Evolutionary conservation across 2,888 invertebrate species (phyloP).

Genomic region (Chymomyza procnemis): DNA sequence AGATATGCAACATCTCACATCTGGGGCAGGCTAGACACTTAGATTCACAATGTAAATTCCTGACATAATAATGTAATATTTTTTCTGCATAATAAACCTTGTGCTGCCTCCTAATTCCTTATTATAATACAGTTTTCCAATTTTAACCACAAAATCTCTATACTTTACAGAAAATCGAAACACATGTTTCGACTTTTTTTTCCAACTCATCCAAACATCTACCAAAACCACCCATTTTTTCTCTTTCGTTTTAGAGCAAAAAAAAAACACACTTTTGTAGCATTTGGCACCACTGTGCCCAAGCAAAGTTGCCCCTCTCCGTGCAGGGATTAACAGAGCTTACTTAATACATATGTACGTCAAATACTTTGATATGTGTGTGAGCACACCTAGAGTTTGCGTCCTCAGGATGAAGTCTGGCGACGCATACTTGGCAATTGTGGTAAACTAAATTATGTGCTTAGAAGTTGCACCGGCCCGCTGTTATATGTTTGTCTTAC

Average conservation of each 20-base stretch:
- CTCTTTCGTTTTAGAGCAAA: not conserved
- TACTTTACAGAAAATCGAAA: too few relatives aligned
- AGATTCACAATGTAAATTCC: too few relatives aligned
- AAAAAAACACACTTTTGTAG: conserved; percentile 2
- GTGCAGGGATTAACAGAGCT: conserved; percentile 47
- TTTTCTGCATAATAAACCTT: too few relatives aligned
- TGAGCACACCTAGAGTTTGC: conserved; percentile 17
- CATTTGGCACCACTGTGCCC: conserved; percentile 19
- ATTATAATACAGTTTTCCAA: too few relatives aligned
- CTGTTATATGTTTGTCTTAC: conserved; percentile 29
- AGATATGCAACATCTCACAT: too few relatives aligned
- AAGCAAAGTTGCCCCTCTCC: conserved; percentile 44
- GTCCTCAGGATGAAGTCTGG: conserved; percentile 28
- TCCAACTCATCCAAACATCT: too few relatives aligned
- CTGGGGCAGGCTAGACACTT: too few relatives aligned
- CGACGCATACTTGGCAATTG: conserved; percentile 45
- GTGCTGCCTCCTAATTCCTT: too few relatives aligned
- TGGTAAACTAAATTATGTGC: conserved; percentile 58
- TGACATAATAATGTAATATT: too few relatives aligned
- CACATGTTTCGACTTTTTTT: too few relatives aligned
- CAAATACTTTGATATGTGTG: not conserved
- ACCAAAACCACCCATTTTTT: too few relatives aligned
- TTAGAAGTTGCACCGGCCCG: conserved; percentile 41
- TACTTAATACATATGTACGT: conserved; percentile 1
- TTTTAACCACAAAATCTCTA: too few relatives aligned